Conservation (phyloP, 2,888 invertebrate species). For the Dryobotodes eremita region DNA sequence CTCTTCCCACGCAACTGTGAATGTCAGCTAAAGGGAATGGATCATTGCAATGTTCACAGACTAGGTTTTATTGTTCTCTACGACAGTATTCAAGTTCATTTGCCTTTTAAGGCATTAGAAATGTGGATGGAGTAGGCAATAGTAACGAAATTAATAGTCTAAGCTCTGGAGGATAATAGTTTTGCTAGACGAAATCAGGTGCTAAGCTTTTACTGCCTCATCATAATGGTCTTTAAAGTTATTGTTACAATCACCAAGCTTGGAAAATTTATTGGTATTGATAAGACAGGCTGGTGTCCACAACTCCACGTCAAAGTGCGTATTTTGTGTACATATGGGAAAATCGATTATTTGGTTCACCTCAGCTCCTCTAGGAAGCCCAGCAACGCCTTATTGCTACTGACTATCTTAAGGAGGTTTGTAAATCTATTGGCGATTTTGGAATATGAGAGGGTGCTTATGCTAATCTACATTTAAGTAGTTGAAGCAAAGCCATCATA, state of each 20-base stretch:
- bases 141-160: neutral
- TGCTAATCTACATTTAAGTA: neutral
- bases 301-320: neutral
- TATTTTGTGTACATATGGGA: neutral
- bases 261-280: neutral
- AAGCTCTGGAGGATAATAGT: neutral
- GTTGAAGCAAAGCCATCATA: neutral
- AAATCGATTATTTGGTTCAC: neutral
- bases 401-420: neutral
- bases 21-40: constrained; percentile 42
- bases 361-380: neutral
- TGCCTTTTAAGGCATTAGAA: constrained; percentile 24
- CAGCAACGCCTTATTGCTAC: neutral
- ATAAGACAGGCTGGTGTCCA: no score
- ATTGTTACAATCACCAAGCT: no score
- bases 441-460: neutral
- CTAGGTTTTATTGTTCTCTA: constrained; percentile 20
- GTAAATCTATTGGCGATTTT: neutral
- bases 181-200: constrained; percentile 1
- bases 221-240: neutral
- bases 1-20: constrained; percentile 52
- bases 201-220: constrained; percentile 2
- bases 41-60: constrained; percentile 22
- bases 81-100: constrained; percentile 38
- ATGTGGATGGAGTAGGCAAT: constrained; percentile 4